Evolutionary conservation across 2,113 vertebrate genomes (phyloP), one percentile per base, ranked within the genome.

Genomic region (Hemiscyllium ocellatum): DNA sequence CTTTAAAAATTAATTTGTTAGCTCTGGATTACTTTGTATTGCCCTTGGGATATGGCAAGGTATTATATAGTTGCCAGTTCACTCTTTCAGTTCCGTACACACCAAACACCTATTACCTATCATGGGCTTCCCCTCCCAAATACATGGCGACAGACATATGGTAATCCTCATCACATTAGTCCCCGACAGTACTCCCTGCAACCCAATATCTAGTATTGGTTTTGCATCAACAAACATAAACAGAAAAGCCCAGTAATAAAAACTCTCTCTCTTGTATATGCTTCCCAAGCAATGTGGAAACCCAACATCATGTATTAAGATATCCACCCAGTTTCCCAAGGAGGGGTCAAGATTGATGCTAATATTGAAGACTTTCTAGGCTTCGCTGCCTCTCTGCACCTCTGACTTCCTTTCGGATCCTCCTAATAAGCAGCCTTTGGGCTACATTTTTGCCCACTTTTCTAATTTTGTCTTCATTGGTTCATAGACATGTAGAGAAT

Each of bases 1-100:
- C 86, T 90, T 90, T n/a, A 10, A 90, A 90, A 65, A 90, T n/a
- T n/a, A n/a, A 65, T 65, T 65, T 89, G 26, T 89, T 89, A 26
- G 37, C 2, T 94, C n/a, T 24, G 61, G 24, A 66, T 42, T 19
- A 24, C 17, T 69, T 69, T 70, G 37, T 4, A 0, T 26, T 13
- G 7, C 42, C 33, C 26, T 22, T 4, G 22, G n/a, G n/a, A 94
- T 42, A 17, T n/a, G 6, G 17, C 37, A 29, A 50, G 66, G 50
- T 70, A 66, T 70, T 26, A 26, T 70, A 70, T 70, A 94, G 50
- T 50, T 50, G 20, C n/a, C 12, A 50, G n/a, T 22, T 61, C 33
- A 0, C 29, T 7, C 7, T 90, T 90, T 13, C 47, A 50, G 52
- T 26, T 26, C 47, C 8, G 47, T 33, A 33, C 26, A 56, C 86